Base-by-base conservation (phyloP, 2,797 vertebrate species). In the Muscicapa striata region DNA sequence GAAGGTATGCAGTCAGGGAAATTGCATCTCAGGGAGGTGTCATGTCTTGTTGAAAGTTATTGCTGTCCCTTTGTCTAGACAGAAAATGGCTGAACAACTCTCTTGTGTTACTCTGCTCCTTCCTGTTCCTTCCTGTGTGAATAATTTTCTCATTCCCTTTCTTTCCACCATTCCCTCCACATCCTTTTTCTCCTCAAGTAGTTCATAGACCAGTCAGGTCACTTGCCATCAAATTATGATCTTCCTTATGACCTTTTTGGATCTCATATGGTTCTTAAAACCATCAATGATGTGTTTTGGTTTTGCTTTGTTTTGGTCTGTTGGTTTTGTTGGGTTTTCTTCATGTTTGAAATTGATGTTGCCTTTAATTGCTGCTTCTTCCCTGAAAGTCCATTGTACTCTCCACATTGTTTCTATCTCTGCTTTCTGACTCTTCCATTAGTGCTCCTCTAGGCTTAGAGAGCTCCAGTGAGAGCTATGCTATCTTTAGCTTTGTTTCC, bases 1-100 rank as follows among this genome's bases (percentile, higher is more conserved):
- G 73, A 93, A 93, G 75, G 59, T 94, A 93, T 29, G 34, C 51
- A 88, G 83, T 84, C 67, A 61, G 5, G 5, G 76, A 83, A 83
- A 95, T 63, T 76, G 79, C 3, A 15, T 93, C 58, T 84, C 41
- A 34, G 81, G 69, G 70, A 93, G 58, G 58, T 75, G 63, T 34
- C 84, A 19, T 64, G 51, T 78, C 88, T 89, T 91, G 55, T 40
- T 84, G n/a, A 36, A 93, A 84, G 45, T 68, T 79, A 40, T 13
- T 67, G 46, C 40, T 43, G 38, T 84, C 64, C 57, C 32, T 84
- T 79, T 75, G 64, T 91, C 78, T 84, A 72, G 76, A 86, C 52
- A 82, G 55, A 86, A 91, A 82, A 84, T 61, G 72, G 57, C 41
- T 90, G 87, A 89, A 88, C 11, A 40, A n/a, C 22, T 73, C 55